phyloP scores from a whole-genome alignment of 2,888 invertebrate species.

The Physocephala rufipes region DNA sequence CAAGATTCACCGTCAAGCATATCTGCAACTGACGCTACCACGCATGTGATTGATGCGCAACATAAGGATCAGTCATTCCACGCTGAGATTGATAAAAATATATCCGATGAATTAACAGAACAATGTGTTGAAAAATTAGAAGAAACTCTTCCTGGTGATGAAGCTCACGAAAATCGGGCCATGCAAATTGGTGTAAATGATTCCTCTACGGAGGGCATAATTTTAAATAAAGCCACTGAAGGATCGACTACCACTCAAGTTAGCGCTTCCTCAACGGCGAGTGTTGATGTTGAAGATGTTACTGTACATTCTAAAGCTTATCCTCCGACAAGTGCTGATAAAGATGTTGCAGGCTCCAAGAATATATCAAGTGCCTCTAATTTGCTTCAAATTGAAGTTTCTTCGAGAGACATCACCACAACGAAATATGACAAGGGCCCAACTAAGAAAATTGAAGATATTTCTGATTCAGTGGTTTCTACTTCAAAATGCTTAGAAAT shows the following conservation, averaged over 20 bases:
- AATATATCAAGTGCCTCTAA: slow-evolving; percentile 37
- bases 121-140: too few relatives aligned
- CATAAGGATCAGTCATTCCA: too few relatives aligned
- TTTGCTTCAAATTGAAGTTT: slow-evolving; percentile 38
- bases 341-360: slow-evolving; percentile 7
- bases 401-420: slow-evolving; percentile 36
- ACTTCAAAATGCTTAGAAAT: too few relatives aligned
- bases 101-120: too few relatives aligned
- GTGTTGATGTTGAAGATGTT: slow-evolving; percentile 49
- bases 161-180: too few relatives aligned
- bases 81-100: too few relatives aligned
- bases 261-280: too few relatives aligned
- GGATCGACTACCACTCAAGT: slow-evolving; percentile 52
- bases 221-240: slow-evolving; percentile 39
- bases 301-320: slow-evolving; percentile 12
- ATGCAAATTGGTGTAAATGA: slow-evolving; percentile 20
- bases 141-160: too few relatives aligned
- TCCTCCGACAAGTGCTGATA: slow-evolving; percentile 13
- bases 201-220: neutral
- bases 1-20: too few relatives aligned
- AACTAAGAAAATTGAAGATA: neutral
- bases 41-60: too few relatives aligned
- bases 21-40: too few relatives aligned
- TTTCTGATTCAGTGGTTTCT: too few relatives aligned
- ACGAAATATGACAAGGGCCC: neutral